Percentiles rank a stretch among this genome's conserved stretches.
Conservation (phyloP, 2,113 vertebrate species). For the Leptobrachium leishanense region DNA sequence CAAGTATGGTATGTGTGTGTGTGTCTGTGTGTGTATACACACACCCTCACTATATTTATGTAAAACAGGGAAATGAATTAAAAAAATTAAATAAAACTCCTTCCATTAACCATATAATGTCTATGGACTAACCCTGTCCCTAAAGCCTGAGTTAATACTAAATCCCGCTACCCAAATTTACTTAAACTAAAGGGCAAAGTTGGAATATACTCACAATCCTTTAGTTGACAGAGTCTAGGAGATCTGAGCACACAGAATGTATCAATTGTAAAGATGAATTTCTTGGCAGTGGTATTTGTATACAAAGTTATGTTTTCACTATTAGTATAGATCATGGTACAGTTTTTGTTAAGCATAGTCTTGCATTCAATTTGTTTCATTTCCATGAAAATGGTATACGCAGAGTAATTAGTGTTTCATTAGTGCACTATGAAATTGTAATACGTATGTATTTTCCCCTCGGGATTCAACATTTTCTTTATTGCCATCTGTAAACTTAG, state of each 20-base stretch:
- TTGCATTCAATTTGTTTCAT: conserved; percentile 25
- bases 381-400: conserved; percentile 38
- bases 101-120: no score
- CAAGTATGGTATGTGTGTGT: no score
- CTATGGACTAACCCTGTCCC: no score
- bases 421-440: conserved; percentile 12
- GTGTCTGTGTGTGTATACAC: no score
- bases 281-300: conserved; percentile 18
- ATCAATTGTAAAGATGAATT: conserved; percentile 26
- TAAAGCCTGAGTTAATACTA: no score
- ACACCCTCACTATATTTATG: no score
- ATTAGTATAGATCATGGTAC: conserved; percentile 19
- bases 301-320: conserved; percentile 28
- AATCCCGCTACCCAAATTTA: no score
- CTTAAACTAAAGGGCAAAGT: no score
- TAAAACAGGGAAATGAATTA: no score
- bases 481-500: conserved; percentile 8
- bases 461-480: neutral
- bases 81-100: no score
- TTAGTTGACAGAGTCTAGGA: neutral
- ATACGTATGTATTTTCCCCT: conserved; percentile 6
- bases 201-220: no score
- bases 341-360: conserved; percentile 36
- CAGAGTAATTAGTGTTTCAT: conserved; percentile 27
- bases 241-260: conserved; percentile 39